phyloP scores from a whole-genome alignment of 2,888 invertebrate species.

The Leucoma salicis region DNA sequence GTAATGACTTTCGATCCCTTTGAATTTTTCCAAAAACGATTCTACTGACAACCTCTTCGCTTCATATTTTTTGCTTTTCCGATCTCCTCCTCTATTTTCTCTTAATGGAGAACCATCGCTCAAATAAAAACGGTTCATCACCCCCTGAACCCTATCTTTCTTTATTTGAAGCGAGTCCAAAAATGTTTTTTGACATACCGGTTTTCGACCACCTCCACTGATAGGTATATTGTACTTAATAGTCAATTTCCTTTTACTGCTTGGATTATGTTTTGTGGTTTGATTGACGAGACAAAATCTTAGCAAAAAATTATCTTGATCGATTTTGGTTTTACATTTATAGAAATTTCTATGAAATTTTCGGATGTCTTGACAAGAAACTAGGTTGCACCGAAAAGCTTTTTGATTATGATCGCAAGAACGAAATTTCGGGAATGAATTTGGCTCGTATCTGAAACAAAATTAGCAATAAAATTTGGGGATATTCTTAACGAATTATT shows the following conservation, averaged over 20 bases:
- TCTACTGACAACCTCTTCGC: not conserved
- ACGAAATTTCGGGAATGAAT: not conserved
- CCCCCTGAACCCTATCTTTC: slow-evolving; percentile 5
- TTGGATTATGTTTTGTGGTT: not conserved
- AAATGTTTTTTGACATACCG: slow-evolving; percentile 10
- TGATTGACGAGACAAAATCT: not conserved
- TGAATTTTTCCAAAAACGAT: not conserved
- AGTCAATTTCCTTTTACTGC: not conserved
- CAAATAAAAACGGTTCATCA: slow-evolving; percentile 3
- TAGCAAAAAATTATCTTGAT: not conserved
- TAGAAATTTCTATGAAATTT: not conserved
- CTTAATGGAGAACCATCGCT: not conserved
- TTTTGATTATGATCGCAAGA: not conserved
- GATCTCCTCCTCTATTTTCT: slow-evolving; percentile 13
- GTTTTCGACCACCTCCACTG: not conserved
- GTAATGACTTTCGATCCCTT: not conserved
- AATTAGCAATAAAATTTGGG: too few species aligned
- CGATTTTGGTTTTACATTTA: not conserved
- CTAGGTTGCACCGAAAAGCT: not conserved
- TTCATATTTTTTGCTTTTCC: slow-evolving; percentile 6
- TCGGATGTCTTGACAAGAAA: not conserved
- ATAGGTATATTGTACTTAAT: not conserved
- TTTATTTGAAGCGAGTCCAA: slow-evolving; percentile 1
- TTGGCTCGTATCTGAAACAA: not conserved
- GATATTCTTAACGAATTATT: too few species aligned